Evolutionary conservation across 2,888 invertebrate species (phyloP), one percentile per base, ranked within the genome.

Genomic region (Lymantria monacha): DNA sequence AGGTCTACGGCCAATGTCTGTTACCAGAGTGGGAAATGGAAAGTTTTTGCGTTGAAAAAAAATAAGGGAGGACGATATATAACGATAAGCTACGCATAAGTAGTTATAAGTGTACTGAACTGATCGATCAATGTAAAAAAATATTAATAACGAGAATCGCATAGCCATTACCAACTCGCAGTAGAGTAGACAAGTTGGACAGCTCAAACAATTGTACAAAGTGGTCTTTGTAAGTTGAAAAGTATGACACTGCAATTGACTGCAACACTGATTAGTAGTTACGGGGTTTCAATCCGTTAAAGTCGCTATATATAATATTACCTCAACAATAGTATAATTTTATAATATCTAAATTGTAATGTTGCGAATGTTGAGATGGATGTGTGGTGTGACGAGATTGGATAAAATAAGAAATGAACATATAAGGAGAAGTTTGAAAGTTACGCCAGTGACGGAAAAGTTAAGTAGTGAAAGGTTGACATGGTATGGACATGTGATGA

Each of bases 81-180:
- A 22, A 22, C 3, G 2, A 22, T 22, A 2, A 77, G 77, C 77
- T 76, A 55, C 46, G 42, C 36, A 36, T 49, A 48, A 44, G 36
- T 64, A 62, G 63, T 58, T 56, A 64, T 60, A 53, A 57, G 63
- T 61, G 53, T 67, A 62, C 63, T 55, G 60, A 63, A 67, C 61
- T 64, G 55, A 53, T 44, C 48, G 62, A 70, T 70, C 69, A 59
- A 70, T 70, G 52, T 8, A 15, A 30, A 31, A 42, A 58, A 63
- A 55, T 69, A 69, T 75, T 63, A 74, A 72, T 73, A 69, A 62
- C 55, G 46, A 38, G 31, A 50, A 56, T 47, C 45, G 54, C 42
- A 43, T 12, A 11, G 30, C 60, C 56, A 68, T 68, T 72, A 64
- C 43, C 55, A 22, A 22, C 22, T 22, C 22, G 22, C 22, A 22